Conservation (phyloP, 64 coral and sea anemone genomes). For the Pocillopora damicornis region DNA sequence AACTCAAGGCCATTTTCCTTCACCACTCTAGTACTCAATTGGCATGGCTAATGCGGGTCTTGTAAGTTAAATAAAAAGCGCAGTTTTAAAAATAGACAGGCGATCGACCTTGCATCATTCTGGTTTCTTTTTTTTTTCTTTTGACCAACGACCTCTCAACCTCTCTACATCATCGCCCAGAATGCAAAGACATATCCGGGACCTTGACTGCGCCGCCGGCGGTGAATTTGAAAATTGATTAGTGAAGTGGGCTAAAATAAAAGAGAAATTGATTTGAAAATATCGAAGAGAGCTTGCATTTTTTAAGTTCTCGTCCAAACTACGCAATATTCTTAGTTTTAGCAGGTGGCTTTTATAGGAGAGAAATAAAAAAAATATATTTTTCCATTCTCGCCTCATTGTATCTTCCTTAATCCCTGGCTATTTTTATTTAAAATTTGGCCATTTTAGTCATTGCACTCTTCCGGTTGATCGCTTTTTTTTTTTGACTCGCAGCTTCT, state of each 20-base stretch:
- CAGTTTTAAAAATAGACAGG: no score
- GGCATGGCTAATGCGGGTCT: no score
- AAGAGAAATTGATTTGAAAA: background rate
- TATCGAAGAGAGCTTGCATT: background rate
- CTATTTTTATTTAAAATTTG: background rate
- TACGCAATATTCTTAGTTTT: background rate
- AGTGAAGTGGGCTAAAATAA: background rate
- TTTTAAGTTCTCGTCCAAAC: background rate
- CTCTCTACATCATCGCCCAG: background rate
- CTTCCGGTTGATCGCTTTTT: no score
- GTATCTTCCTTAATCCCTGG: background rate
- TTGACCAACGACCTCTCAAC: no score
- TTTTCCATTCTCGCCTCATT: background rate
- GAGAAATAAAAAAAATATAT: background rate
- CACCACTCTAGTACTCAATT: background rate
- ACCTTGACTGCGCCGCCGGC: background rate
- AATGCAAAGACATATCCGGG: background rate
- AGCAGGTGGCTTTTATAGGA: no score
- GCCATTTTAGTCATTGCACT: background rate
- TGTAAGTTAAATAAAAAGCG: no score
- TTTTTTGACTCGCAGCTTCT: no score
- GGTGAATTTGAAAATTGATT: background rate
- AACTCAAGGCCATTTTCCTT: background rate
- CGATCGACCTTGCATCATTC: background rate
- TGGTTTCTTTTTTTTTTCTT: background rate